A percentile compares a stretch with the other conserved stretches of the same genome.
Evolutionary conservation across 2,113 vertebrate genomes (phyloP).

Genomic region (Tachycineta bicolor): DNA sequence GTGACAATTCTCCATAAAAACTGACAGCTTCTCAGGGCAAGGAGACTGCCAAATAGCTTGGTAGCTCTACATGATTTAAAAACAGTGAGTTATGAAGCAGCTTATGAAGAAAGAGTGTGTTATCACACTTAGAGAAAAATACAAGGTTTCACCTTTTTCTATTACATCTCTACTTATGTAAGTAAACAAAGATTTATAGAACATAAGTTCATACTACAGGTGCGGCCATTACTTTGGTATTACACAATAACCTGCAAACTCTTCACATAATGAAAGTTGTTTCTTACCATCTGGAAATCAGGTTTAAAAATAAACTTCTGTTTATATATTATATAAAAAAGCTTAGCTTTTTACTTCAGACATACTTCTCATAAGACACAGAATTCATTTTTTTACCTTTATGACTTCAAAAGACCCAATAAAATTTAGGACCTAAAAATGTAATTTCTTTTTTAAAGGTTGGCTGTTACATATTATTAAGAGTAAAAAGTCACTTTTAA

Average conservation of each 20-base stretch:
- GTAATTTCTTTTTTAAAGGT: neutral
- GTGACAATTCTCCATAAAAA: conserved; percentile 12
- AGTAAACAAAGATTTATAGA: neutral
- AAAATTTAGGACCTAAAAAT: neutral
- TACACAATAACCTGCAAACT: neutral
- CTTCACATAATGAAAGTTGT: neutral
- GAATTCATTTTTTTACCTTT: neutral
- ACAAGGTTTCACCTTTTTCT: neutral
- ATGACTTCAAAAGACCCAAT: neutral
- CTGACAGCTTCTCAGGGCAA: conserved; percentile 17
- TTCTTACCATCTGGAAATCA: conserved; percentile 4
- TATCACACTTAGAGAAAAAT: neutral
- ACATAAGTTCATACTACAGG: neutral
- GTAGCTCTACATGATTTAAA: neutral
- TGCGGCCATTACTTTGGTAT: neutral
- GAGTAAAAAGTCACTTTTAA: neutral
- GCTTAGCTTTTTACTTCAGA: neutral
- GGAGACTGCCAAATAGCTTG: neutral
- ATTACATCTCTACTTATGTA: neutral
- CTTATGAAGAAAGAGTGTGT: neutral
- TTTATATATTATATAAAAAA: neutral
- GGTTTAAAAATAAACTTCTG: neutral
- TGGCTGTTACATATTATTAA: neutral
- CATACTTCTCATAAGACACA: neutral
- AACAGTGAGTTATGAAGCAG: neutral